phyloP scores from a whole-genome alignment of 2,888 invertebrate genomes.

The Hirtodrosophila histrioides region DNA sequence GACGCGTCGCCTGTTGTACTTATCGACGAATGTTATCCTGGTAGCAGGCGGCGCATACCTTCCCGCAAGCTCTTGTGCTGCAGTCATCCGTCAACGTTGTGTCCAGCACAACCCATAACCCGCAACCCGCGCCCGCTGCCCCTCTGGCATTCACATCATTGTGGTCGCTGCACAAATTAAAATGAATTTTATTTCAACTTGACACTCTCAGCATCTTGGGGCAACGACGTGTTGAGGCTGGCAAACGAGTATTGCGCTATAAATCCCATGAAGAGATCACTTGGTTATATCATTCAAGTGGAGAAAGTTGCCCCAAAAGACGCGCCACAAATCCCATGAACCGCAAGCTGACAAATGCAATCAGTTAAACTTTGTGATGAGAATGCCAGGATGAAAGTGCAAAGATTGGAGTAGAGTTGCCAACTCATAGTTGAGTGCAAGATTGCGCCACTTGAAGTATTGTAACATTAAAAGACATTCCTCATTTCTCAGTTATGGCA shows the following conservation, averaged over 20 bases:
- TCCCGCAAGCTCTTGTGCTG: constrained; percentile 16
- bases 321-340: background rate
- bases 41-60: constrained; percentile 42
- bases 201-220: constrained; percentile 40
- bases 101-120: background rate
- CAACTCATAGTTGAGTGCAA: too few relatives aligned
- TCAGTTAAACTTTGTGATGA: constrained; percentile 4
- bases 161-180: constrained; percentile 59
- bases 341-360: constrained; percentile 18
- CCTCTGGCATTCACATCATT: constrained; percentile 16
- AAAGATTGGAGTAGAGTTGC: background rate
- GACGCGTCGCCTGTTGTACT: constrained; percentile 25
- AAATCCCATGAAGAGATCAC: constrained; percentile 15
- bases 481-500: too few relatives aligned
- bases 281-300: constrained; percentile 39
- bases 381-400: background rate
- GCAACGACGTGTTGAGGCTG: constrained; percentile 12
- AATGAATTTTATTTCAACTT: constrained; percentile 62
- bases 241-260: constrained; percentile 18
- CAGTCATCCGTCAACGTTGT: constrained; percentile 20
- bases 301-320: constrained; percentile 24
- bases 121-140: background rate
- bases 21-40: constrained; percentile 57
- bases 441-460: too few relatives aligned
- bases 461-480: too few relatives aligned